A percentile compares a stretch with the other conserved stretches of the same genome.
phyloP scores from a whole-genome alignment of 1,140 invertebrate genomes.

The Plutomurus gul region DNA sequence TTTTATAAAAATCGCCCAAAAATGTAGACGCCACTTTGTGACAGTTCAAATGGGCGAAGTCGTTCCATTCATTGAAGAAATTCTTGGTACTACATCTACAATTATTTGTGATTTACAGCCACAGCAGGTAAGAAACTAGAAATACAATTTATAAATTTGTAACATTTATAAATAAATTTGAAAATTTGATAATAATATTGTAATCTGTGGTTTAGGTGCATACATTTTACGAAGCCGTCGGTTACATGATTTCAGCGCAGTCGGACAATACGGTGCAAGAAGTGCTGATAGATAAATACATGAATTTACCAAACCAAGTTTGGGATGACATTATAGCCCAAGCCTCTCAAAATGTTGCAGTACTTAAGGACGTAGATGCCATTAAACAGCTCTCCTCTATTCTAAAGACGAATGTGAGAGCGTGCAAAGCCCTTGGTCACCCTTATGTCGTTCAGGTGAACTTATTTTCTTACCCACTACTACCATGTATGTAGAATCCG shows the following conservation, averaged over 20 bases:
- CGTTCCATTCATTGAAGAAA: conserved; percentile 99
- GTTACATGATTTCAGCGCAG: conserved; percentile 98
- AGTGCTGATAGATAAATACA: conserved; percentile 94
- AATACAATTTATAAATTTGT: not conserved
- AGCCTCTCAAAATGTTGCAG: conserved; percentile 92
- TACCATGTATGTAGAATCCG: too few species aligned
- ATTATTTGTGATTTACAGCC: conserved; percentile 99
- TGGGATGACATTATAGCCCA: conserved; percentile 99
- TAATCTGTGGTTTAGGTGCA: conserved; percentile 74
- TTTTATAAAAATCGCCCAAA: conserved; percentile 99
- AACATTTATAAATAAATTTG: not conserved
- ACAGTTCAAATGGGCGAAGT: conserved; percentile 93
- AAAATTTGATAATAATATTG: not conserved
- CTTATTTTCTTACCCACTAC: not conserved
- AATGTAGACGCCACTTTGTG: conserved; percentile 97
- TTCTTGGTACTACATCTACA: conserved; percentile 90
- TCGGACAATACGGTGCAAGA: conserved; percentile 87
- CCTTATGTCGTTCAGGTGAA: conserved; percentile 86
- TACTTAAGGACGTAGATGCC: conserved; percentile 93
- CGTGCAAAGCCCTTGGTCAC: conserved; percentile 95
- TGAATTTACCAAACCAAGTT: conserved; percentile 96
- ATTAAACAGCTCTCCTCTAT: conserved; percentile 98
- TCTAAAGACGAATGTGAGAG: conserved; percentile 97
- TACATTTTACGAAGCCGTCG: conserved; percentile 99
- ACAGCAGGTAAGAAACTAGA: conserved; percentile 72